Base-by-base conservation (phyloP, 2,888 invertebrate genomes). In the Bembecia ichneumoniformis region DNA sequence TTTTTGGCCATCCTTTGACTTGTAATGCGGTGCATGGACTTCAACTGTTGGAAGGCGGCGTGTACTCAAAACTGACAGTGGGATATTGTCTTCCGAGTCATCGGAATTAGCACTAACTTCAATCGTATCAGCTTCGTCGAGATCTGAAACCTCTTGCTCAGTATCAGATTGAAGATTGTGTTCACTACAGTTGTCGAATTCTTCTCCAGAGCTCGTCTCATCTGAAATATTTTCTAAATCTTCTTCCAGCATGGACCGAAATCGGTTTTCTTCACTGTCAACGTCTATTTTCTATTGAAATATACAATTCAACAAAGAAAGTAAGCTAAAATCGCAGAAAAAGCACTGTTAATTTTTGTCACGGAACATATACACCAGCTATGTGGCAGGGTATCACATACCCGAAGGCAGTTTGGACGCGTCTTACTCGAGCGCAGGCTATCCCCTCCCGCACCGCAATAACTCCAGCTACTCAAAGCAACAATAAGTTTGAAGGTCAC, bases 361-460 rank as follows among this genome's bases (percentile, higher is more conserved):
- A 28, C 10, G 28, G 43, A 46, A 48, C n/a, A 36, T n/a, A 47
- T 16, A 50, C 47, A 48, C 16, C 14, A 47, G 49, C 16, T 34
- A 52, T 51, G 54, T 46, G 54, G 54, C 51, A 15, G 48, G 51
- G 49, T 54, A 46, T 49, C 35, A 52, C 54, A n/a, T 50, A 54
- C 52, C 54, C 48, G 36, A 50, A 15, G n/a, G n/a, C 40, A 16
- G 47, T 50, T 47, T 46, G 44, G 46, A 14, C 50, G 14, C 49
- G 49, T 44, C 36, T 51, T 47, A 47, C 16, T 28, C 47, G n/a
- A 35, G 17, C 47, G 43, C 35, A 14, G 44, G 35, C 35, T 35
- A 35, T 35, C 35, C 35, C 35, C 35, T 35, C 35, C 35, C 35
- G 35, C 35, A 35, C 35, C 35, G 4, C 35, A 4, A 7, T 35